Base-by-base conservation (phyloP, 1,140 invertebrate species). In the Metaphire vulgaris region DNA sequence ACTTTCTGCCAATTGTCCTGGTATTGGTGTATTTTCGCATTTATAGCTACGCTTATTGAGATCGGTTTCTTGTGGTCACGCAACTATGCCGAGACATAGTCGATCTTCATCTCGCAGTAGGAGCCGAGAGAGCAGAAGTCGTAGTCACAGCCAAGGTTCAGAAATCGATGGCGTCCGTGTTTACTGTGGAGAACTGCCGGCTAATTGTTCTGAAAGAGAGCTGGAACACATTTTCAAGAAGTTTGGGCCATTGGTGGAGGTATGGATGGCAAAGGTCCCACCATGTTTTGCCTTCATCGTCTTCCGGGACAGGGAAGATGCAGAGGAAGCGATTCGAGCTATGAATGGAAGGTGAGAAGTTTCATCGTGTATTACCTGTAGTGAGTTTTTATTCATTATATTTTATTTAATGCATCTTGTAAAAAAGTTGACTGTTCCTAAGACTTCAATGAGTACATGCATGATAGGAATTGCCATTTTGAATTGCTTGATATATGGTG, bases 251-350 rank as follows among this genome's bases (percentile, higher is more conserved):
- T 30, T 86, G 14, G 77, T 80, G 33, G 86, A 87, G 76, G 80
- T 86, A 2, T 87, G 86, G 86, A 77, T 86, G 33, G 86, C 86
- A 0, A 80, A 80, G 74, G 84, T 82, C 72, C 85, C 85, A 28
- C 86, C 86, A 33, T 85, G 86, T 74, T 87, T 87, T 82, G 84
- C 85, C 12, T 86, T 87, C 81, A 77, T 87, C 31, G 84, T 85
- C 0, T 87, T 81, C 79, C 82, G 82, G 75, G 80, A 83, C 71
- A 80, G 79, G 71, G 83, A 83, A 72, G 85, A 86, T 80, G 85
- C 85, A 2, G 81, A 82, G 33, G 81, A 79, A 67, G 82, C 85
- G 26, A 80, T 86, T 15, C 79, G 77, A 74, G 82, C 83, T 68
- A 85, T 86, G 84, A 82, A 87, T 81, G 83, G 85, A 75, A 76